phyloP scores from a whole-genome alignment of 2,888 invertebrate species.

The Eurytoma californica region DNA sequence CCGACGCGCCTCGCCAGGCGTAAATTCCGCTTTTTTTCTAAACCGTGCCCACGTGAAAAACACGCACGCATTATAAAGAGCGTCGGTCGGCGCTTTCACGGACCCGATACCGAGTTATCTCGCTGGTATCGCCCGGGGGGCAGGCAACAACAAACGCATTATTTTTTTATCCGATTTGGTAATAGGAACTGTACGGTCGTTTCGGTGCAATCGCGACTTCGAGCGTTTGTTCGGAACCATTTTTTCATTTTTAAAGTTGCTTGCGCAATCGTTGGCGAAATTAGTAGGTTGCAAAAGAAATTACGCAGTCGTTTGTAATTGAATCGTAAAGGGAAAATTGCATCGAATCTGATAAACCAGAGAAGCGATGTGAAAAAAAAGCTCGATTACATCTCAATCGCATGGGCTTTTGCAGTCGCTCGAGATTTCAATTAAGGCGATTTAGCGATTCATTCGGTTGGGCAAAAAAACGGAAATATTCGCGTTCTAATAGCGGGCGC shows the following conservation, averaged over 20 bases:
- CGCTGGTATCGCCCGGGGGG: conserved; percentile 11
- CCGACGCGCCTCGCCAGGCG: background rate
- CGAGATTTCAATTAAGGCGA: background rate
- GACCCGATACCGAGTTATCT: background rate
- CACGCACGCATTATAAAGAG: background rate
- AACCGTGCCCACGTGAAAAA: conserved; percentile 14
- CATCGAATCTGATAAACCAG: background rate
- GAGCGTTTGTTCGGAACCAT: background rate
- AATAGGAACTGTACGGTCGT: too few relatives aligned
- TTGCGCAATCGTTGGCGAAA: conserved; percentile 11
- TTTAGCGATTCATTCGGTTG: conserved; percentile 3
- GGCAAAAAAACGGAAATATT: too few relatives aligned
- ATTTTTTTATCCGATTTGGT: conserved; percentile 3
- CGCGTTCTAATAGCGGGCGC: too few relatives aligned
- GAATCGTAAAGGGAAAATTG: conserved; percentile 15
- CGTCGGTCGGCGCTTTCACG: background rate
- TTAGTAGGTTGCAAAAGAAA: background rate
- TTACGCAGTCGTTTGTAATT: background rate
- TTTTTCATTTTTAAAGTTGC: background rate
- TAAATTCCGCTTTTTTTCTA: conserved; percentile 28
- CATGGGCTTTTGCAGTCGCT: background rate
- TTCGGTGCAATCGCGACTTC: background rate
- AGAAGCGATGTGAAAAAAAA: background rate
- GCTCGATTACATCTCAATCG: background rate
- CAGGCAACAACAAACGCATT: background rate